A percentile compares a stretch with the other conserved stretches of the same genome.
Evolutionary conservation across 2,113 vertebrate species (phyloP).

Genomic region (Sialia sialis): DNA sequence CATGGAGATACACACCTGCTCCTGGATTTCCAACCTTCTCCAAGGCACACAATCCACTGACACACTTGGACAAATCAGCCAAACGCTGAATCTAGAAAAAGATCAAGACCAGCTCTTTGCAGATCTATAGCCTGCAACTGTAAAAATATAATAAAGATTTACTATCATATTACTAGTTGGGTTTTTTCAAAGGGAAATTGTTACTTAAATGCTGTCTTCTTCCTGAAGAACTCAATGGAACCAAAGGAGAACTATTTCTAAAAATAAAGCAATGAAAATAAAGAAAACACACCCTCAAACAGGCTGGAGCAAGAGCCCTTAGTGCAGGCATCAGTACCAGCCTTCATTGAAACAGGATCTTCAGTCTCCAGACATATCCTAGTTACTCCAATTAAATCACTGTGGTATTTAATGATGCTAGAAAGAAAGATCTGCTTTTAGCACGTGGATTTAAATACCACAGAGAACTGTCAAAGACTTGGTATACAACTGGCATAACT

Average conservation of each 20-base stretch:
- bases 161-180: not conserved
- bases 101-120: not conserved
- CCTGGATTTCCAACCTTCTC: not conserved
- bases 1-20: not conserved
- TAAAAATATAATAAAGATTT: not conserved
- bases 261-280: not conserved
- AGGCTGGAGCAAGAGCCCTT: not conserved
- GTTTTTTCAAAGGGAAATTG: not conserved
- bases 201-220: not conserved
- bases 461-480: not conserved
- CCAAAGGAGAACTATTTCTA: not conserved
- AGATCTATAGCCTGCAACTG: not conserved
- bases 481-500: not conserved
- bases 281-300: not conserved
- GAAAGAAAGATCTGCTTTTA: not conserved
- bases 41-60: not conserved
- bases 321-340: not conserved
- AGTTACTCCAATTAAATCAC: not conserved
- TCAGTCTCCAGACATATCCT: not conserved
- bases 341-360: not conserved
- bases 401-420: not conserved
- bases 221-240: not conserved
- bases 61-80: not conserved
- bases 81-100: constrained; percentile 19
- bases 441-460: not conserved